Conservation (phyloP, 2,888 invertebrate genomes). For the Tipula lateralis region DNA sequence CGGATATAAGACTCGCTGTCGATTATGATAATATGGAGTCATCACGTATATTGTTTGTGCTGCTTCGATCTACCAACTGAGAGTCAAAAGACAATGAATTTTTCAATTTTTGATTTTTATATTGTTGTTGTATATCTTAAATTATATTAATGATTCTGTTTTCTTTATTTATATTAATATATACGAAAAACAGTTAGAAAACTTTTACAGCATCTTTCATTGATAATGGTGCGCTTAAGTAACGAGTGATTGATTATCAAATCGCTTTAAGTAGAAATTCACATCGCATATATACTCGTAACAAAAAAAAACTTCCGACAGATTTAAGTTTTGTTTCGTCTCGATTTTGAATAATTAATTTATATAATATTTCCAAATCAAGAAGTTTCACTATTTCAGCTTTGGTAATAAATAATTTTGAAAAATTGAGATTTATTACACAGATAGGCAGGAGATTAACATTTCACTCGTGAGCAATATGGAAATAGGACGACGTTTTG, state of each 20-base stretch:
- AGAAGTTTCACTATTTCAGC: not conserved
- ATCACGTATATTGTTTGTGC: not conserved
- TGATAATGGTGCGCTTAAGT: slow-evolving; percentile 11
- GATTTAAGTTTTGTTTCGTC: not conserved
- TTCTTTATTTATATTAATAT: not conserved
- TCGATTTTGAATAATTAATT: slow-evolving; percentile 12
- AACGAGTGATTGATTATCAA: not conserved
- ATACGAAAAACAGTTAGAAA: slow-evolving; percentile 14
- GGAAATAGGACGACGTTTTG: not conserved
- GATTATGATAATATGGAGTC: not conserved
- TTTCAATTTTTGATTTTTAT: not conserved
- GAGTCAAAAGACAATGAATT: not conserved
- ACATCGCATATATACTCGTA: not conserved
- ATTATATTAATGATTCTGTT: slow-evolving; percentile 9
- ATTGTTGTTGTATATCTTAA: not conserved
- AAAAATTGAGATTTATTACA: not conserved
- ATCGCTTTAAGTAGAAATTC: not conserved
- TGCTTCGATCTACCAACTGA: not conserved
- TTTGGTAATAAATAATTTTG: not conserved
- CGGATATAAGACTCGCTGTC: not conserved
- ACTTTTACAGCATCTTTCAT: not conserved
- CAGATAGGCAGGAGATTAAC: not conserved
- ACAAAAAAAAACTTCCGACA: not conserved
- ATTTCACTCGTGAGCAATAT: not conserved
- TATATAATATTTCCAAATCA: slow-evolving; percentile 14